Conservation (phyloP, 1,140 invertebrate species). For the Tigriopus japonicus region DNA sequence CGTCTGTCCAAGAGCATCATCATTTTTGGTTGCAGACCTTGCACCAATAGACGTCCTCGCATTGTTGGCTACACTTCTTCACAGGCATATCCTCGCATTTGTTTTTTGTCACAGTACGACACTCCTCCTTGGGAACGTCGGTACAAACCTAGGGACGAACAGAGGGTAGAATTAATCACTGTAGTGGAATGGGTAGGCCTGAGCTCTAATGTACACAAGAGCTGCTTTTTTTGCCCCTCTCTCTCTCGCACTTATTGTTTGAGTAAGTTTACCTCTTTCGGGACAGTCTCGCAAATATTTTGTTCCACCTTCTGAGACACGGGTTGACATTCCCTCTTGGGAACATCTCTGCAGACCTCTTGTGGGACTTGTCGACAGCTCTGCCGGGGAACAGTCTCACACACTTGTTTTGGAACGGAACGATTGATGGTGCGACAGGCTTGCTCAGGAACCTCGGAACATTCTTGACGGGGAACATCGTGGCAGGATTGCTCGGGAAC, state of each 20-base stretch:
- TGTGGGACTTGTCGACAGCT: constrained; percentile 1
- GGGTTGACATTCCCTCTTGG: not conserved
- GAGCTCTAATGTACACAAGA: too few relatives aligned
- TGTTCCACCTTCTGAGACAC: not conserved
- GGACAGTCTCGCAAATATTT: not conserved
- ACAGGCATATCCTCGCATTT: not conserved
- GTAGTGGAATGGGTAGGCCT: too few relatives aligned
- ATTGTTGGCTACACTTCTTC: constrained; percentile 5
- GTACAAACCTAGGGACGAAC: not conserved
- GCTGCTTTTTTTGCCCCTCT: not conserved
- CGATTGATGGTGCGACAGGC: not conserved
- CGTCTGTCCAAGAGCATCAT: not conserved
- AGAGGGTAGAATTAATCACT: too few relatives aligned
- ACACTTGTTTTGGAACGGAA: not conserved
- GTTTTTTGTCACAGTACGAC: not conserved
- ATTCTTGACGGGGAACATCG: constrained; percentile 12
- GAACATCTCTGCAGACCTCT: not conserved
- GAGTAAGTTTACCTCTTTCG: not conserved
- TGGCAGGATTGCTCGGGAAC: constrained; percentile 4
- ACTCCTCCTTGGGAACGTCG: constrained; percentile 9
- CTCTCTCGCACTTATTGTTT: too few relatives aligned
- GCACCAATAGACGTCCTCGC: constrained; percentile 11
- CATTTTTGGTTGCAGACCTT: constrained; percentile 9
- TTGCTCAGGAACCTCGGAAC: not conserved
- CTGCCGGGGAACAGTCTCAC: not conserved